Evolutionary conservation across 2,888 invertebrate genomes (phyloP), one percentile per base, ranked within the genome.

Genomic region (Pseudococcus jackbeardsleyi): DNA sequence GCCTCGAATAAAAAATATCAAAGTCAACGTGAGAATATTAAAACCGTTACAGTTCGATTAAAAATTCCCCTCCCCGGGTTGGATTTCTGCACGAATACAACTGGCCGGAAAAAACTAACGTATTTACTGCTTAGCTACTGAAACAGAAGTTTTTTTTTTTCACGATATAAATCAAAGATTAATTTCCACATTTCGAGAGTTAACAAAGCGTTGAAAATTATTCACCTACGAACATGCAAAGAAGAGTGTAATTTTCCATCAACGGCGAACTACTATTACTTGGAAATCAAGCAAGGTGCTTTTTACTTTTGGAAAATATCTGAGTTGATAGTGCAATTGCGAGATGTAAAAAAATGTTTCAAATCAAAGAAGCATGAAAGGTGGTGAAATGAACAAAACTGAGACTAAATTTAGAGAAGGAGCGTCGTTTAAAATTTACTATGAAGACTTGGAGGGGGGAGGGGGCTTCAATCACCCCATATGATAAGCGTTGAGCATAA

Each of bases 111-210:
- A 68, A 22, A 26, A 26, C n/a, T 4, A 68, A 64, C 64, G 6
- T 42, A 42, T 0, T 6, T 42, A 42, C 48, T 50, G 7, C 8
- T 42, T 42, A 42, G 42, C 42, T 42, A 42, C 42, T 50, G 15
- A 50, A 50, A 12, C 11, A 50, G 48, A 50, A 50, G 48, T 26
- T 19, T 68, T 26, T 26, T 26, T 79, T 42, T 79, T 79, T 79
- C 79, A 42, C 39, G 42, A 59, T 79, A 79, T 79, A 79, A 79
- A 79, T 79, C 79, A 79, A 79, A 79, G 33, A 42, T 79, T 79
- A 79, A 79, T 79, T 79, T 79, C n/a, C 79, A 79, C 42, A 42
- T 42, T 79, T 42, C n/a, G 12, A n/a, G 26, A 79, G 42, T 42
- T 42, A 79, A 79, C 79, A 79, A 79, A 79, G 79, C 79, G 42